Percentiles rank a stretch among this genome's conserved stretches.
Evolutionary conservation across 2,888 invertebrate genomes (phyloP).

Genomic region (Glyphotaelius pellucidus): DNA sequence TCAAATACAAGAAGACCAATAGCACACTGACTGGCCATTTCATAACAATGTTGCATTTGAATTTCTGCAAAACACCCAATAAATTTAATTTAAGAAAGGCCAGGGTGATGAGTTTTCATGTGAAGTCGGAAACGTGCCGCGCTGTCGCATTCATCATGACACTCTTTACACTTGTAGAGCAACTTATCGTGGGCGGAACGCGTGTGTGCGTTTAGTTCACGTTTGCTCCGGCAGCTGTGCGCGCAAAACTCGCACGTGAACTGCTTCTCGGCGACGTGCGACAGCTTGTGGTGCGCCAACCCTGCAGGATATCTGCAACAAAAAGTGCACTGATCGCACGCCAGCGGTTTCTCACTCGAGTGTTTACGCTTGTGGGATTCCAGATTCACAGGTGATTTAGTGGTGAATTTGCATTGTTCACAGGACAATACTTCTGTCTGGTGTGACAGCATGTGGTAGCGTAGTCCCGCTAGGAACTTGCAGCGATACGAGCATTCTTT

Average conservation of each 20-base stretch:
- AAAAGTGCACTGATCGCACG: constrained; percentile 30
- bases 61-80: not conserved
- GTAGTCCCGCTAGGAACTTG: constrained; percentile 29
- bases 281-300: constrained; percentile 32
- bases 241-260: constrained; percentile 33
- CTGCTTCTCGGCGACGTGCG: constrained; percentile 22
- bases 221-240: constrained; percentile 18
- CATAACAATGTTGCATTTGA: too few relatives aligned
- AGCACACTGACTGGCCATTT: too few relatives aligned
- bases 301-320: constrained; percentile 44
- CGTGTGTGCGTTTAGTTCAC: constrained; percentile 42
- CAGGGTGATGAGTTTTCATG: not conserved
- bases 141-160: not conserved
- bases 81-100: not conserved
- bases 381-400: not conserved
- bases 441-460: constrained; percentile 44
- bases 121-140: not conserved
- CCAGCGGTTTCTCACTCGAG: constrained; percentile 25
- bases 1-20: too few relatives aligned
- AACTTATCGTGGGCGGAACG: not conserved
- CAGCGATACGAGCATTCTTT: constrained; percentile 31
- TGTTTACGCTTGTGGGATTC: constrained; percentile 48
- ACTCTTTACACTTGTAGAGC: constrained; percentile 30
- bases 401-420: constrained; percentile 36
- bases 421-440: constrained; percentile 2